Percentiles rank a stretch among this genome's conserved stretches.
Evolutionary conservation across 2,113 vertebrate species (phyloP).

Genomic region (Lophura nycthemera): DNA sequence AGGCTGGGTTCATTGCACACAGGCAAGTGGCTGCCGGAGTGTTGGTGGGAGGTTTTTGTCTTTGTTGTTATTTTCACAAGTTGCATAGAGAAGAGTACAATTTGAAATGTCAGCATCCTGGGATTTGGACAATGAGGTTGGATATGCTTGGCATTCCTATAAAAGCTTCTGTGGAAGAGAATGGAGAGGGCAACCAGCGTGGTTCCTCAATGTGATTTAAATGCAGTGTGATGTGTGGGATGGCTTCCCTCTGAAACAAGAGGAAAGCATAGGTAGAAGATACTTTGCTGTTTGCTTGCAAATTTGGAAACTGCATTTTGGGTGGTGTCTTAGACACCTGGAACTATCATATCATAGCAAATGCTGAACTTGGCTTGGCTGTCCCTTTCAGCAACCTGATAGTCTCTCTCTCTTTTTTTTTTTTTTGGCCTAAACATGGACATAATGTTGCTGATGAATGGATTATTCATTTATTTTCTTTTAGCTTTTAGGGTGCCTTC

Average conservation of each 20-base stretch:
- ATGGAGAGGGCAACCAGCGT: not conserved
- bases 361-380: not conserved
- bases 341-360: not conserved
- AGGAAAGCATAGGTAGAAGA: constrained; percentile 1
- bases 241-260: not conserved
- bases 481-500: not conserved
- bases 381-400: not conserved
- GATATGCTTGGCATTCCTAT: not conserved
- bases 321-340: not conserved
- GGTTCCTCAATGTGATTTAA: not conserved
- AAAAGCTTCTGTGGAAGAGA: not conserved
- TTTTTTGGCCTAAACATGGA: not conserved
- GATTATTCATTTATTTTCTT: not conserved
- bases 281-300: not conserved
- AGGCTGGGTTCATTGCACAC: not conserved
- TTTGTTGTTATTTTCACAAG: not conserved
- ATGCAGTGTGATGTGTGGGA: not conserved
- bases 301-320: not conserved
- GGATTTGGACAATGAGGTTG: not conserved
- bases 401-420: not conserved
- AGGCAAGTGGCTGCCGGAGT: constrained; percentile 4
- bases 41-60: constrained; percentile 37
- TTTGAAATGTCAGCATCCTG: constrained; percentile 25
- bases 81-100: not conserved
- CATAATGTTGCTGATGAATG: not conserved